Percentiles rank a stretch among this genome's conserved stretches.
These are phyloP conservation scores for Hanleya hanleyi DNA, from an alignment of 2,888 invertebrate species.

Conservation along the genomic window DNA sequence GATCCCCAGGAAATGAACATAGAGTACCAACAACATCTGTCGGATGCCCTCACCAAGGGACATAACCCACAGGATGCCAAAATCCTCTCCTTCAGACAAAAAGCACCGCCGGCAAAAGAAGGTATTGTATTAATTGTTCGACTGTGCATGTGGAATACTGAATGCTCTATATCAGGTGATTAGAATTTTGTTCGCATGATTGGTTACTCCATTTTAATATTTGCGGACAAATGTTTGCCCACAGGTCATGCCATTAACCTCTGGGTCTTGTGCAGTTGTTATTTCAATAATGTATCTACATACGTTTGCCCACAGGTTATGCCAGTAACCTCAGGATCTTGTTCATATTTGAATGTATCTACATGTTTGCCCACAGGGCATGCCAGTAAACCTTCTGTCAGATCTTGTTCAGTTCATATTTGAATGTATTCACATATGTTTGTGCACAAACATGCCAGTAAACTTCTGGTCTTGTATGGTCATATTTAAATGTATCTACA, in stretches of 20 bases:
- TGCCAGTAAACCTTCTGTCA: too few relatives aligned
- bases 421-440: too few relatives aligned
- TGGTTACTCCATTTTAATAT: too few relatives aligned
- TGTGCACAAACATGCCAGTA: not conserved
- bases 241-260: not conserved
- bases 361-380: too few relatives aligned
- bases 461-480: not conserved
- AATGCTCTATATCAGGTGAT: too few relatives aligned
- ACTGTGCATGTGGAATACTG: too few relatives aligned
- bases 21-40: slow-evolving; percentile 58
- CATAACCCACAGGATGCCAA: slow-evolving; percentile 76
- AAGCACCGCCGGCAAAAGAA: not conserved
- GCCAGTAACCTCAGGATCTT: slow-evolving; percentile 40
- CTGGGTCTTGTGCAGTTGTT: not conserved
- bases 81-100: slow-evolving; percentile 88
- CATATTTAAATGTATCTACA: not conserved
- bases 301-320: slow-evolving; percentile 30
- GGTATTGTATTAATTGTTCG: too few relatives aligned
- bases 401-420: too few relatives aligned
- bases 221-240: too few relatives aligned
- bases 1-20: slow-evolving; percentile 30
- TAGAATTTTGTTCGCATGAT: too few relatives aligned
- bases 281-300: not conserved
- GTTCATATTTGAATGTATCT: too few relatives aligned
- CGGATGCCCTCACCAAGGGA: slow-evolving; percentile 52